Percentiles rank a stretch among this genome's conserved stretches.
These are phyloP conservation scores for Calephelis perditalis DNA, from an alignment of 2,888 invertebrate genomes.

Conservation along the genomic window DNA sequence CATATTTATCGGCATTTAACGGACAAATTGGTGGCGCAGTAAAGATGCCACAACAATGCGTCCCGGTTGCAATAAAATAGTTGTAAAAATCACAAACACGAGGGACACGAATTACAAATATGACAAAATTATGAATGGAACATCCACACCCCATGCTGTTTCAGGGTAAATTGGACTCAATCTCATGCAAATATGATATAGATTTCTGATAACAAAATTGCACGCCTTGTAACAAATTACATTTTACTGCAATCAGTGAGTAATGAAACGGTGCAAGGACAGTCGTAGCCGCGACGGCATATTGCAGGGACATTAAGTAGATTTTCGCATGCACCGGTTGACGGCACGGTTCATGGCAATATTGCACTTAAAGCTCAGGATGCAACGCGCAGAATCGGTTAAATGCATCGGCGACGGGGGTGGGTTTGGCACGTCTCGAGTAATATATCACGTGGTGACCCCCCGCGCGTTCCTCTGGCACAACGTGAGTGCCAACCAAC, in stretches of 20 bases:
- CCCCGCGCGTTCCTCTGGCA: slow-evolving; percentile 30
- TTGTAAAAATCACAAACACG: slow-evolving; percentile 13
- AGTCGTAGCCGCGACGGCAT: slow-evolving; percentile 20
- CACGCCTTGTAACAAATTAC: slow-evolving; percentile 15
- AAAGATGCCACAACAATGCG: no score
- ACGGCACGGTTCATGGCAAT: slow-evolving; percentile 28
- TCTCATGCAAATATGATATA: slow-evolving; percentile 20
- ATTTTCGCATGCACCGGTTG: slow-evolving; percentile 26
- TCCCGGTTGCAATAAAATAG: not conserved
- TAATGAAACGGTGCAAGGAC: slow-evolving; percentile 17
- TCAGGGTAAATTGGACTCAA: slow-evolving; percentile 22
- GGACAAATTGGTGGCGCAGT: no score
- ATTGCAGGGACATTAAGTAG: slow-evolving; percentile 24
- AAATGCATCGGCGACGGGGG: slow-evolving; percentile 36
- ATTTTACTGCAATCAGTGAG: slow-evolving; percentile 19
- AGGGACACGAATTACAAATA: slow-evolving; percentile 12
- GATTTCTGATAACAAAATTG: slow-evolving; percentile 13
- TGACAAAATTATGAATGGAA: slow-evolving; percentile 18
- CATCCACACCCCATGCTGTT: slow-evolving; percentile 10
- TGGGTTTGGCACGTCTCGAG: slow-evolving; percentile 34
- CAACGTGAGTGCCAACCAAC: slow-evolving; percentile 43
- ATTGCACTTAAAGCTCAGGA: slow-evolving; percentile 29
- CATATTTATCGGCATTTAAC: no score
- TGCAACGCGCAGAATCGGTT: slow-evolving; percentile 49
- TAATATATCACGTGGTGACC: slow-evolving; percentile 43